A percentile compares a stretch with the other conserved stretches of the same genome.
Evolutionary conservation across 2,113 vertebrate genomes (phyloP).

Genomic region (Myiozetetes cayanensis): DNA sequence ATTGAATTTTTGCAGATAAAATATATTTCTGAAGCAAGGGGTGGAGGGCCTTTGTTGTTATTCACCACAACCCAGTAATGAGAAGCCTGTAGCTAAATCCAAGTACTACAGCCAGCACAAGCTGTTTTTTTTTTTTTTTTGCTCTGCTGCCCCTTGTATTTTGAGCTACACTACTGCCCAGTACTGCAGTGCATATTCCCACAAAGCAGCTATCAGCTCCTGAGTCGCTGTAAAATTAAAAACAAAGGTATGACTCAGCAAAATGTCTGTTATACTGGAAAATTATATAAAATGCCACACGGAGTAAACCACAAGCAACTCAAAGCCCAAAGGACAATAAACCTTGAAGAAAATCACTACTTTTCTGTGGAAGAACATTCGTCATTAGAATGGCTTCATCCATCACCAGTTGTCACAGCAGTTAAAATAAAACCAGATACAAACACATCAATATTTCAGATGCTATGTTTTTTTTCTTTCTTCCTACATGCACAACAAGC

Average conservation of each 20-base stretch:
- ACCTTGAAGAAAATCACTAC: not conserved
- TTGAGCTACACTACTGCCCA: not conserved
- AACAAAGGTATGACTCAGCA: slow-evolving; percentile 47
- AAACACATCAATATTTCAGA: not conserved
- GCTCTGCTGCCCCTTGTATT: not conserved
- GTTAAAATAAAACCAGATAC: not conserved
- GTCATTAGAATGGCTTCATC: not conserved
- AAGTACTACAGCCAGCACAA: not conserved
- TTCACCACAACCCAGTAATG: not conserved
- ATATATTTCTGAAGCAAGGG: not conserved
- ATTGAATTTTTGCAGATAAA: not conserved
- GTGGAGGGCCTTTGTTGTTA: not conserved
- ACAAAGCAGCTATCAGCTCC: not conserved
- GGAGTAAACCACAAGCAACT: not conserved
- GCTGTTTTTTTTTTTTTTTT: not conserved
- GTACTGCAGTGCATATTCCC: not conserved
- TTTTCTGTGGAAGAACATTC: not conserved
- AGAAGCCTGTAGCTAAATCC: not conserved
- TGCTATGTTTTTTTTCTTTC: not conserved
- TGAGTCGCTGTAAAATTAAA: not conserved
- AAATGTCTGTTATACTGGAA: not conserved
- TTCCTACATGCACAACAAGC: not conserved
- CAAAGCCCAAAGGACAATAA: not conserved
- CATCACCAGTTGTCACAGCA: not conserved
- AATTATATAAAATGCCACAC: not conserved